Base-by-base conservation (phyloP, 2,888 invertebrate species). In the Amblyteles armatorius region DNA sequence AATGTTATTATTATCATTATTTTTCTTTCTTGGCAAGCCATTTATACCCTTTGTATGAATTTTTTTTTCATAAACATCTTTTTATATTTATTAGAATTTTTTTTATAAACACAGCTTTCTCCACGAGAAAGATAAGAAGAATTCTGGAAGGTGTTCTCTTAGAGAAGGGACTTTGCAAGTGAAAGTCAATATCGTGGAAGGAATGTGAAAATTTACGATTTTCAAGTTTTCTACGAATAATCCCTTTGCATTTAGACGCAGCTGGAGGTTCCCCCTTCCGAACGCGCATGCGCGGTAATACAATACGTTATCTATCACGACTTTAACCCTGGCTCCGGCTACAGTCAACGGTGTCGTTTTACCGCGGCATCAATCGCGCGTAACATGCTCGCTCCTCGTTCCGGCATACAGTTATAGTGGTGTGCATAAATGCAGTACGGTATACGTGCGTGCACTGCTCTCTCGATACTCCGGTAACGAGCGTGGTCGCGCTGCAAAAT, bases 381-480 rank as follows among this genome's bases (percentile, higher is more conserved):
- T 55, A 65, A 73, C 55, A 55, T 52, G 52, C 79, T 16, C 55
- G 33, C 40, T 79, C 5, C 52, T 72, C 40, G n/a, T 52, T 50
- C 29, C 52, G 52, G 9, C n/a, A 55, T 50, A 52, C 19, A 65
- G 16, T 9, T 63, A 48, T 63, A 11, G 63, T 26, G 48, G 16
- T 36, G 26, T 3, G 9, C 7, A 36, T 36, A 13, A 33, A 22
- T 33, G 48, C 22, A 36, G 33, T 19, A 3, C 13, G 7, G n/a
- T 65, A 40, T n/a, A 67, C 22, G 48, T 44, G 19, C 40, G 29
- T 19, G 48, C 44, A 26, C 50, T n/a, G 67, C 72, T 72, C 71
- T 72, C 67, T 68, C 76, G 57, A 44, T 72, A 80, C 50, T 80
- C 77, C 67, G 63, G 80, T 84, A 84, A 80, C 79, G 71, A 77